These are phyloP conservation scores for Ips typographus DNA, from an alignment of 1,140 invertebrate genomes.

Conservation along the genomic window DNA sequence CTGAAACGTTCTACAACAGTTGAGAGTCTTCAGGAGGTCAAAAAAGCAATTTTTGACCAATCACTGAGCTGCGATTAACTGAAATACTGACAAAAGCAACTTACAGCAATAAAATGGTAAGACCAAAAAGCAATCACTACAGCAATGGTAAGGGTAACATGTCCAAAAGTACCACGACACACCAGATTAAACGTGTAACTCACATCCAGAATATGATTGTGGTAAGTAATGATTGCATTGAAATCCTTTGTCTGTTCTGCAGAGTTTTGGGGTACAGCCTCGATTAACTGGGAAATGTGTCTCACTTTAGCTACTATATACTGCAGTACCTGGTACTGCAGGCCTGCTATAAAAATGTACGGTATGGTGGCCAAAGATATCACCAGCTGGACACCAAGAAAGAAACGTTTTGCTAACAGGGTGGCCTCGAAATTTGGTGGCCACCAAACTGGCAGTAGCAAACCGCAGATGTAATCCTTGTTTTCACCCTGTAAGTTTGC, in stretches of 20 bases:
- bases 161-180: neutral
- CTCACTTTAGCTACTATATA: neutral
- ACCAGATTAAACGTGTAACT: too few species aligned
- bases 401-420: neutral
- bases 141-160: neutral
- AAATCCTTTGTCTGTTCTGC: too few species aligned
- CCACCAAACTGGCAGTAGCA: neutral
- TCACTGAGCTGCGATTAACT: too few species aligned
- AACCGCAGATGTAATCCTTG: neutral
- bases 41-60: too few species aligned
- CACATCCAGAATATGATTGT: too few species aligned
- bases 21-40: too few species aligned
- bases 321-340: neutral
- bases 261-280: too few species aligned
- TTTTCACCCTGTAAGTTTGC: too few species aligned
- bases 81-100: too few species aligned
- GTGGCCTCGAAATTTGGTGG: neutral
- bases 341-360: neutral
- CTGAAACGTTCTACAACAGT: too few species aligned
- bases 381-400: neutral
- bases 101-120: neutral
- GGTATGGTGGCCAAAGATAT: neutral
- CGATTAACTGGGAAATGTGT: too few species aligned
- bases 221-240: too few species aligned
- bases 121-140: neutral